These are phyloP conservation scores for Sapajus apella DNA, from an alignment of 2,113 vertebrate species.

Conservation along the genomic window DNA sequence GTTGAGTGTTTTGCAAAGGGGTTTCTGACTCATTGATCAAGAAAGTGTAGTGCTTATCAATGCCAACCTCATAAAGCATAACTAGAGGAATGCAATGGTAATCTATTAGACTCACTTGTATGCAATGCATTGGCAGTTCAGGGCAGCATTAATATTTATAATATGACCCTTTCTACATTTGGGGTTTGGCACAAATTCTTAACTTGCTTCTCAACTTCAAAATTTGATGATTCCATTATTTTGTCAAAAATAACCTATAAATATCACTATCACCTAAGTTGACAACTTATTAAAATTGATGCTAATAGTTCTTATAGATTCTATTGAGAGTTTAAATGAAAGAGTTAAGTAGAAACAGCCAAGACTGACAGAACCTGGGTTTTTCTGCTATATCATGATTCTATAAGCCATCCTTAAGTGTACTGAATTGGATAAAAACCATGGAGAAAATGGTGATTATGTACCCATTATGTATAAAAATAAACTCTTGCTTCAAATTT, in stretches of 20 bases:
- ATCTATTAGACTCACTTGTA: neutral
- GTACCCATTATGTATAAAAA: neutral
- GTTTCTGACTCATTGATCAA: constrained; percentile 12
- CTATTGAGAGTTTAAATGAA: neutral
- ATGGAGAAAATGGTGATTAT: neutral
- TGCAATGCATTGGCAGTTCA: neutral
- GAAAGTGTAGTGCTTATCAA: neutral
- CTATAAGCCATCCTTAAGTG: neutral
- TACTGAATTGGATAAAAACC: neutral
- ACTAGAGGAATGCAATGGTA: neutral
- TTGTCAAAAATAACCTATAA: neutral
- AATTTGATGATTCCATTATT: neutral
- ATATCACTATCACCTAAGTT: neutral
- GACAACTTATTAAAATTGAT: neutral
- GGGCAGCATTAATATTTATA: neutral
- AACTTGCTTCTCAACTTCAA: constrained; percentile 30
- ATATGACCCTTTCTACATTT: neutral
- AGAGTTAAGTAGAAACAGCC: neutral
- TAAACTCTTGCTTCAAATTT: neutral
- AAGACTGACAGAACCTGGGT: neutral
- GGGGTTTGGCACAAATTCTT: neutral
- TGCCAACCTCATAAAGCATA: neutral
- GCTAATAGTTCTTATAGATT: neutral
- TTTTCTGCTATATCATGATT: neutral
- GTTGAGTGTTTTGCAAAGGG: neutral